Conservation (phyloP, 2,797 vertebrate species). For the Halcyon badia region DNA sequence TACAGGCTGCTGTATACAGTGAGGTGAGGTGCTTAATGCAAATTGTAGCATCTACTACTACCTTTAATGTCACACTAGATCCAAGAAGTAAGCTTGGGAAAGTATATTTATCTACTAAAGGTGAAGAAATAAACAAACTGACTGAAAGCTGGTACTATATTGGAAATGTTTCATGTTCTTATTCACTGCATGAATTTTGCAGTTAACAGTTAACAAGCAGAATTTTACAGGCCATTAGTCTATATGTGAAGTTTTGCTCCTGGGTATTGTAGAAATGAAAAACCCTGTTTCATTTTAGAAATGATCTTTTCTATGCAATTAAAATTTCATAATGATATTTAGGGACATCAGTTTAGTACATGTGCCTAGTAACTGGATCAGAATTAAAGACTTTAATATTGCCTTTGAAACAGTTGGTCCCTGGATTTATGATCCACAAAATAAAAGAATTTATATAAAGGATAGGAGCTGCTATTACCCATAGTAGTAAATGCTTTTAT, state of each 20-base stretch:
- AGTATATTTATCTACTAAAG: background rate
- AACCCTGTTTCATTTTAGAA: conserved; percentile 28
- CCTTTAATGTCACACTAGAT: background rate
- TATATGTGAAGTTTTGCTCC: conserved; percentile 30
- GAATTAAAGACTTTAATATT: conserved; percentile 8
- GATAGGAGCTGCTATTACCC: background rate
- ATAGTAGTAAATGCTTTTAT: background rate
- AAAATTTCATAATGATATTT: conserved; percentile 44
- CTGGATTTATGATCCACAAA: conserved; percentile 35
- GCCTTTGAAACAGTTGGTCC: background rate
- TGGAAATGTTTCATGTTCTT: background rate
- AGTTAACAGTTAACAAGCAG: background rate
- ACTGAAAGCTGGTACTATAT: background rate
- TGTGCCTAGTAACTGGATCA: conserved; percentile 9
- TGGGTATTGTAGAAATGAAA: background rate
- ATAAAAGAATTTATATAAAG: background rate
- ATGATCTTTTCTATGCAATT: conserved; percentile 45
- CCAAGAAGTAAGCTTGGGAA: background rate
- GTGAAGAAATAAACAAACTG: background rate
- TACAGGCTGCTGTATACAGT: background rate
- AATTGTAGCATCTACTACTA: background rate
- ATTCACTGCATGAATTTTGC: background rate
- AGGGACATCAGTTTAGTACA: background rate
- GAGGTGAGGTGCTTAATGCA: background rate
- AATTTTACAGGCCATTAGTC: conserved; percentile 28